phyloP scores from a whole-genome alignment of 1,140 invertebrate genomes.

The Bombus impatiens region DNA sequence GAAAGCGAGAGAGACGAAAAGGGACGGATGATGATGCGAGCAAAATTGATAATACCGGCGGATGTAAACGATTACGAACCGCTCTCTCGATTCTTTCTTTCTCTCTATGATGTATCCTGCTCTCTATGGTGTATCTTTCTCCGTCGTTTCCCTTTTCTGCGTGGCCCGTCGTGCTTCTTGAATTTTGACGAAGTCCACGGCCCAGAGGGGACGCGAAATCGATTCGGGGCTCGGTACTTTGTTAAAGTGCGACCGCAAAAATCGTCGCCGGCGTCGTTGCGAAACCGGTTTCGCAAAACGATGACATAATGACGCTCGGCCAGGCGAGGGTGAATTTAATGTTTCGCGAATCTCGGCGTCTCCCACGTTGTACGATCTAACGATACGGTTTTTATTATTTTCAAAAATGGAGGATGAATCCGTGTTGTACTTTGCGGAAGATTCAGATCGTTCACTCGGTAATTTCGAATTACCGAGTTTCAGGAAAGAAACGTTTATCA shows the following conservation, averaged over 20 bases:
- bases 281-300: conserved; percentile 72
- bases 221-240: conserved; percentile 69
- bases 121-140: neutral
- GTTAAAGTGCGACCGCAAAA: conserved; percentile 62
- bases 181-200: conserved; percentile 56
- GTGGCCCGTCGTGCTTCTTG: conserved; percentile 27
- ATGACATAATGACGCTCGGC: conserved; percentile 66
- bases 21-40: conserved; percentile 68
- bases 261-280: conserved; percentile 48
- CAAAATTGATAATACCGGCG: conserved; percentile 76
- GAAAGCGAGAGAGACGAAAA: conserved; percentile 59
- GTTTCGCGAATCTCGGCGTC: conserved; percentile 68
- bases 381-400: neutral
- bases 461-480: neutral
- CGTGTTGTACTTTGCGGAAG: neutral
- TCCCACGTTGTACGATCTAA: neutral
- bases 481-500: too few species aligned
- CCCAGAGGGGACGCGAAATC: conserved; percentile 64
- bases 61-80: conserved; percentile 73
- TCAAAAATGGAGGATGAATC: too few species aligned
- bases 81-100: neutral
- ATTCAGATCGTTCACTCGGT: neutral
- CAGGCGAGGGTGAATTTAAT: conserved; percentile 65
- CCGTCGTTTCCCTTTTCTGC: too few species aligned
- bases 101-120: neutral